Conservation (phyloP, 2,113 vertebrate genomes). For the Myanophis thanlyinensis region DNA sequence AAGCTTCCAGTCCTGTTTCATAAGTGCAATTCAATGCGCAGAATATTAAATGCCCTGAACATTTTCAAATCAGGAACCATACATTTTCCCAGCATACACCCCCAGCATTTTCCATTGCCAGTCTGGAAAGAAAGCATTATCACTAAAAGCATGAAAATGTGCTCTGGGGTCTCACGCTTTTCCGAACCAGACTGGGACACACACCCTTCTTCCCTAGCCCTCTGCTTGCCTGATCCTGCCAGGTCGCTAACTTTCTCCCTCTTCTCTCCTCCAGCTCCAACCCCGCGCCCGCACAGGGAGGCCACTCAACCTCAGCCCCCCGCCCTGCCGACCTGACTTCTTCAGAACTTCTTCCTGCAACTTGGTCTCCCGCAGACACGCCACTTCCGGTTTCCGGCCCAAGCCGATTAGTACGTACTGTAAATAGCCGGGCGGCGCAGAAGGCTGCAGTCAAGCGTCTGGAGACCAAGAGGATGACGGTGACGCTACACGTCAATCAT, state of each 20-base stretch:
- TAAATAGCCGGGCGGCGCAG: neutral
- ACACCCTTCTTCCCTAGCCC: neutral
- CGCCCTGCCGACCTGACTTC: neutral
- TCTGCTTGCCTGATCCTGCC: neutral
- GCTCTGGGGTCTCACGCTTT: neutral
- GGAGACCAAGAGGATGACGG: accelerated
- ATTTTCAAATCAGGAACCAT: neutral
- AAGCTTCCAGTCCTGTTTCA: neutral
- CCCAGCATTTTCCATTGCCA: neutral
- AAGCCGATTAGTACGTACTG: neutral
- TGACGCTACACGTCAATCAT: neutral
- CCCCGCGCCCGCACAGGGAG: neutral
- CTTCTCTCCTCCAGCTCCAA: neutral
- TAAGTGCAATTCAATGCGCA: too few relatives aligned
- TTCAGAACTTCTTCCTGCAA: neutral
- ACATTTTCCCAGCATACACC: too few relatives aligned
- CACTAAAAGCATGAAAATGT: neutral
- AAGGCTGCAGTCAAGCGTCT: neutral
- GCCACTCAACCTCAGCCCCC: neutral
- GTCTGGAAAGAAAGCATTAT: neutral
- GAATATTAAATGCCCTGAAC: neutral
- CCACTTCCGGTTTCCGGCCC: neutral
- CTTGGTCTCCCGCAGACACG: neutral
- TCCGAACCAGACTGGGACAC: neutral
- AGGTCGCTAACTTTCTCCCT: neutral